Conservation (phyloP, 2,888 invertebrate genomes). For the Melanchra persicariae region DNA sequence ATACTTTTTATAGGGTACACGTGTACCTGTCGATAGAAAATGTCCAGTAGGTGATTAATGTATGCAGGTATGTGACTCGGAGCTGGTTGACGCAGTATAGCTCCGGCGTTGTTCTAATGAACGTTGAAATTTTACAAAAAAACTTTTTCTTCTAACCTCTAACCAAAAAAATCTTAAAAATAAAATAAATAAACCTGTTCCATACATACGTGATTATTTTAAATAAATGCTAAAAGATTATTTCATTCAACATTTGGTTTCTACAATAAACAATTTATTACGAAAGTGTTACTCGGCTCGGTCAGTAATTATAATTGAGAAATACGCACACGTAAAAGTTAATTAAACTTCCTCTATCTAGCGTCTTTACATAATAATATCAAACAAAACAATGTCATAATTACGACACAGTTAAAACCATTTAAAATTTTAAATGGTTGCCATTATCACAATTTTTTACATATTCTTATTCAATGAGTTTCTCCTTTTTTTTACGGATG, state of each 20-base stretch:
- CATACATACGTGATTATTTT: neutral
- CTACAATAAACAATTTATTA: slow-evolving; percentile 12
- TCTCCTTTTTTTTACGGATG: too few species aligned
- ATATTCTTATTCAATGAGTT: slow-evolving; percentile 1
- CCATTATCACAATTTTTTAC: slow-evolving; percentile 16
- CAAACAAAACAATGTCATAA: slow-evolving; percentile 46
- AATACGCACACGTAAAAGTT: slow-evolving; percentile 41
- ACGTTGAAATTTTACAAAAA: neutral
- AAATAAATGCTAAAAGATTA: neutral
- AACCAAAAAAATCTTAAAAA: too few species aligned
- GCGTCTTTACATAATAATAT: slow-evolving; percentile 39
- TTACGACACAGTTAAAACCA: slow-evolving; percentile 29
- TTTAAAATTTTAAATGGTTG: slow-evolving; percentile 36
- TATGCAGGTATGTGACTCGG: neutral
- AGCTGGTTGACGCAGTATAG: neutral
- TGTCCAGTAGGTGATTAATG: slow-evolving; percentile 7
- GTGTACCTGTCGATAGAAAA: slow-evolving; percentile 23
- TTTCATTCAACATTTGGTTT: neutral
- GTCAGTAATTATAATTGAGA: slow-evolving; percentile 37
- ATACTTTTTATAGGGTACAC: slow-evolving; percentile 5
- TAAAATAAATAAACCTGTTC: neutral
- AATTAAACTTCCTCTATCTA: slow-evolving; percentile 52
- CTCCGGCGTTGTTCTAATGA: neutral
- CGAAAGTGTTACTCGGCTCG: slow-evolving; percentile 29
- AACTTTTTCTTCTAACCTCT: neutral